Base-by-base conservation (phyloP, 1,140 invertebrate species). In the Geopemphigus sp. region DNA sequence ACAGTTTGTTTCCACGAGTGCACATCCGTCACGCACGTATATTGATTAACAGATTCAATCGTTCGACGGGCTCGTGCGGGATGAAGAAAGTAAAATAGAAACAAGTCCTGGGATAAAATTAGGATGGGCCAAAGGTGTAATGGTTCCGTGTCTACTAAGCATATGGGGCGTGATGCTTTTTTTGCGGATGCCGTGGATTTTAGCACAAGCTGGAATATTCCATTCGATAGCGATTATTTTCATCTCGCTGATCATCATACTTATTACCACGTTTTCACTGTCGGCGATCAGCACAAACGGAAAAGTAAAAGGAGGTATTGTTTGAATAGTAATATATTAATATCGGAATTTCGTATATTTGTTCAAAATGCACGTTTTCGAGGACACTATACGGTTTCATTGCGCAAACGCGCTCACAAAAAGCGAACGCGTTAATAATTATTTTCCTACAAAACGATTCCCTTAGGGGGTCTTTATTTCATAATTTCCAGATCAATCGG, bases 211-310 rank as follows among this genome's bases (percentile, higher is more conserved):
- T 10, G 93, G 93, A 61, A 91, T 94, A 82, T 87, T 90, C 80
- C 87, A 91, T 80, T 87, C 90, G 10, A 86, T 94, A 59, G 84
- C 93, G 82, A 96, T 98, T 84, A 95, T 98, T 81, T 89, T 89
- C 15, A 90, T 98, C 84, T 96, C 96, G 10, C 91, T 94, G 11
- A 83, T 93, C 8, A 95, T 99, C 50, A 98, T 97, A 83, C 91
- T 94, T 82, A 92, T 98, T 82, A 99, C 98, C 10, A 95, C 97
- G 2, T 88, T 98, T n/a, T 98, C 96, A 39, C 92, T 98, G 86
- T 97, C 95, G 81, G 97, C 97, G 80, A 98, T 99, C 83, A 95
- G 95, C 84, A 99, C 97, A 82, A 99, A 99, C 88, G 97, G 97
- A 80, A 95, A 98, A 88, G 96, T 99, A 70, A 97, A 97, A 91